Evolutionary conservation across 2,113 vertebrate species (phyloP).

Genomic region (Mirza zaza): DNA sequence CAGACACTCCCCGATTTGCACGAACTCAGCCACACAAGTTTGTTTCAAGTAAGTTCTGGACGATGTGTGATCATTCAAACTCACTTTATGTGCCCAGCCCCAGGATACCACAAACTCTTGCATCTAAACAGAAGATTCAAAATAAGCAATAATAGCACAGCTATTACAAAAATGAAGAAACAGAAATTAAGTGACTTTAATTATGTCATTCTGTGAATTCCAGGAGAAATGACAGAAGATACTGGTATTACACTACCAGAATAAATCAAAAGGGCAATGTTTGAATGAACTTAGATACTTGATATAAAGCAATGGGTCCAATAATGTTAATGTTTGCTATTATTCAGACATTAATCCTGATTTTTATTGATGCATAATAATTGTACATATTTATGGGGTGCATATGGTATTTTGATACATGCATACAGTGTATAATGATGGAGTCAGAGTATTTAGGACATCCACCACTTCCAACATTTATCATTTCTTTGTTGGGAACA

Average conservation of each 20-base stretch:
- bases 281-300: not conserved
- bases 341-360: not conserved
- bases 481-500: not conserved
- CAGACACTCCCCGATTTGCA: accelerated
- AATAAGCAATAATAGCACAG: not conserved
- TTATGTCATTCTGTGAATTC: not conserved
- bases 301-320: not conserved
- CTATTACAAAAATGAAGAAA: not conserved
- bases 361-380: not conserved
- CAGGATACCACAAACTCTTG: not conserved
- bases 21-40: not conserved
- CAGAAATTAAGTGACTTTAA: not conserved
- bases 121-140: not conserved
- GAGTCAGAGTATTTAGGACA: not conserved
- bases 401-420: not conserved
- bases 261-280: too few species aligned
- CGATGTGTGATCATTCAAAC: not conserved
- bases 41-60: not conserved
- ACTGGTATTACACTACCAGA: not conserved
- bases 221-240: not conserved
- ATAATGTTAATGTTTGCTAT: not conserved
- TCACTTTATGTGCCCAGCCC: accelerated
- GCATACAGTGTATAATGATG: not conserved
- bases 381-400: not conserved
- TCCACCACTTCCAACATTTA: not conserved